Conservation (phyloP, 64 coral and sea anemone genomes). For the Montipora efflorescens region DNA sequence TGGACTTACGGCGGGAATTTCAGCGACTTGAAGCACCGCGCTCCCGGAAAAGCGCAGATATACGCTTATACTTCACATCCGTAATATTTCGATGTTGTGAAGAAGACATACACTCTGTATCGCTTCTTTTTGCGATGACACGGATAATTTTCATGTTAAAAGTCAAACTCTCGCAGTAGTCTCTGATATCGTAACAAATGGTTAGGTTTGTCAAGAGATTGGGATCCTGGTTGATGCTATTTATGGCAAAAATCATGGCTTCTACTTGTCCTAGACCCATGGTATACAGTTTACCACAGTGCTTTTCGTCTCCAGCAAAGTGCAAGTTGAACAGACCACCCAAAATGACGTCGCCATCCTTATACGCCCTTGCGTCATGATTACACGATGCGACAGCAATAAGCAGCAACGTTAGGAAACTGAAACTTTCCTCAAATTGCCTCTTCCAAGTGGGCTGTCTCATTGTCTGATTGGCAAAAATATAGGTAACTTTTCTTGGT, state of each 20-base stretch:
- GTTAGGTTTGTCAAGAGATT: conserved; percentile 11
- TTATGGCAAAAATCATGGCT: conserved; percentile 38
- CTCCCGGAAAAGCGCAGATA: conserved; percentile 50
- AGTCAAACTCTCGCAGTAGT: conserved; percentile 30
- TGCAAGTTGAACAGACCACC: conserved; percentile 25
- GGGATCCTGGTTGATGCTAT: conserved; percentile 4
- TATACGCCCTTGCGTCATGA: conserved; percentile 17
- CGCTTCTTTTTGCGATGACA: not conserved
- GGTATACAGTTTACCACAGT: conserved; percentile 33
- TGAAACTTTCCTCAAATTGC: not conserved
- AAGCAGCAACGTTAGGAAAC: not conserved
- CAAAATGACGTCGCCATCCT: conserved; percentile 31
- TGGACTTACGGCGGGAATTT: conserved; percentile 50
- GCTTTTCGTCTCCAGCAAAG: not conserved
- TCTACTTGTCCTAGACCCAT: conserved; percentile 38
- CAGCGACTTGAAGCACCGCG: conserved; percentile 58
- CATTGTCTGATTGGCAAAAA: not conserved
- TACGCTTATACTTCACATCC: not conserved
- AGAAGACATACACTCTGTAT: conserved; percentile 1
- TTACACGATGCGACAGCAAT: not conserved
- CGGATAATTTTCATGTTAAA: conserved; percentile 21
- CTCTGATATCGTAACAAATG: conserved; percentile 29
- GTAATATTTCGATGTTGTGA: not conserved
- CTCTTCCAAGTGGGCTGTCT: not conserved
- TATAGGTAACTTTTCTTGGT: not conserved